A percentile compares a stretch with the other conserved stretches of the same genome.
Evolutionary conservation across 2,888 invertebrate genomes (phyloP).

Genomic region (Hypercompe scribonia): DNA sequence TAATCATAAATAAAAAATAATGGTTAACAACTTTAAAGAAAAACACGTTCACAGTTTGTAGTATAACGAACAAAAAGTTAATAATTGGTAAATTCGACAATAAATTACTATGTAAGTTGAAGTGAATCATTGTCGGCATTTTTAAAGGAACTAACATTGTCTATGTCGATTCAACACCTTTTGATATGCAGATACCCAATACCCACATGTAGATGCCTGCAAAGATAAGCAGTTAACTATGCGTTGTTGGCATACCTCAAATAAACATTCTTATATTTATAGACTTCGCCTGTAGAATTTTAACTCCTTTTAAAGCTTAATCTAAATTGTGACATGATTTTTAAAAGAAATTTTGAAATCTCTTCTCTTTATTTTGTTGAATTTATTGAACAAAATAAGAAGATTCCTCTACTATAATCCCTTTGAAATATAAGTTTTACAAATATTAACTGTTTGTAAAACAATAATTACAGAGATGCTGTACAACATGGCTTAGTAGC

Average conservation of each 20-base stretch:
- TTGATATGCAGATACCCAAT: not conserved
- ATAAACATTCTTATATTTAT: not conserved
- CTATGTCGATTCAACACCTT: not conserved
- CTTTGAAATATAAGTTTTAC: constrained; percentile 7
- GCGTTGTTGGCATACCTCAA: not conserved
- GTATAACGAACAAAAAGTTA: not conserved
- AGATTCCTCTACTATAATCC: not conserved
- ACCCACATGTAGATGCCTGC: no score
- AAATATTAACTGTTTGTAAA: constrained; percentile 28
- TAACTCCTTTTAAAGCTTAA: not conserved
- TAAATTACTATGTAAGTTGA: not conserved
- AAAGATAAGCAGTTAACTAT: not conserved
- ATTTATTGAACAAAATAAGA: not conserved
- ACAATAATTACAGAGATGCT: constrained; percentile 36
- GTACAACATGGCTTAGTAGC: constrained; percentile 54
- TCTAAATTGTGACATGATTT: not conserved
- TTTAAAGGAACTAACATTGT: not conserved
- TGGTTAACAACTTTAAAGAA: not conserved
- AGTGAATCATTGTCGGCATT: no score
- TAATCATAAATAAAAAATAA: not conserved
- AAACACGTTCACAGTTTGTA: not conserved
- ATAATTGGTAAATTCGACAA: not conserved
- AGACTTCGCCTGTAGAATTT: not conserved
- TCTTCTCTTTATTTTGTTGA: not conserved
- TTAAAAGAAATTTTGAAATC: not conserved